Evolutionary conservation across 2,113 vertebrate genomes (phyloP).

Genomic region (Danio rerio): DNA sequence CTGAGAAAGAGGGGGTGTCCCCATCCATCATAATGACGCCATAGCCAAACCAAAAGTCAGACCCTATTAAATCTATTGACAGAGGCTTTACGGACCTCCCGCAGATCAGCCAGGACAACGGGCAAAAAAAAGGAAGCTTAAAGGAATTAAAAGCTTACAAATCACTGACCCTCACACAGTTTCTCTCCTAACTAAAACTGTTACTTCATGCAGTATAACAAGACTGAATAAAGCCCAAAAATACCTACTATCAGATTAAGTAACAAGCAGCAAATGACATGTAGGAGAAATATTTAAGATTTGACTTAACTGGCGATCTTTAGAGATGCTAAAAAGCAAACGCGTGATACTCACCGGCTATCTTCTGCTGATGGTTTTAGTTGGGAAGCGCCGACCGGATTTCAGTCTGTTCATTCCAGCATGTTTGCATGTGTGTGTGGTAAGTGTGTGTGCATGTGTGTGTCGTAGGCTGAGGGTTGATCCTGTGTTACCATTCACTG

Average conservation of each 20-base stretch:
- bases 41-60: slow-evolving; percentile 49
- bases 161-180: slow-evolving; percentile 41
- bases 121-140: slow-evolving; percentile 51
- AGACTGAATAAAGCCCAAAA: background rate
- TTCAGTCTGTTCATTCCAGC: slow-evolving; percentile 59
- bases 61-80: slow-evolving; percentile 55
- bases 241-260: background rate
- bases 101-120: slow-evolving; percentile 27
- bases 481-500: slow-evolving; percentile 61
- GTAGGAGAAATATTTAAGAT: background rate
- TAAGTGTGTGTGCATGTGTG: slow-evolving; percentile 40
- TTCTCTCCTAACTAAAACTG: background rate
- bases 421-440: slow-evolving; percentile 47
- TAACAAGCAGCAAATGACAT: background rate
- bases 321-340: background rate
- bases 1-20: slow-evolving; percentile 36
- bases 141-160: slow-evolving; percentile 63
- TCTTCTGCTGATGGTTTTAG: slow-evolving; percentile 46
- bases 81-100: slow-evolving; percentile 53
- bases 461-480: slow-evolving; percentile 60
- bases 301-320: background rate
- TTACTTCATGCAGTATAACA: background rate
- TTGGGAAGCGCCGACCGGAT: slow-evolving; percentile 29
- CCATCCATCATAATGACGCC: slow-evolving; percentile 15
- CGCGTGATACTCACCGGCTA: slow-evolving; percentile 50